Base-by-base conservation (phyloP, 1,140 invertebrate species). In the Microvelia longipes region DNA sequence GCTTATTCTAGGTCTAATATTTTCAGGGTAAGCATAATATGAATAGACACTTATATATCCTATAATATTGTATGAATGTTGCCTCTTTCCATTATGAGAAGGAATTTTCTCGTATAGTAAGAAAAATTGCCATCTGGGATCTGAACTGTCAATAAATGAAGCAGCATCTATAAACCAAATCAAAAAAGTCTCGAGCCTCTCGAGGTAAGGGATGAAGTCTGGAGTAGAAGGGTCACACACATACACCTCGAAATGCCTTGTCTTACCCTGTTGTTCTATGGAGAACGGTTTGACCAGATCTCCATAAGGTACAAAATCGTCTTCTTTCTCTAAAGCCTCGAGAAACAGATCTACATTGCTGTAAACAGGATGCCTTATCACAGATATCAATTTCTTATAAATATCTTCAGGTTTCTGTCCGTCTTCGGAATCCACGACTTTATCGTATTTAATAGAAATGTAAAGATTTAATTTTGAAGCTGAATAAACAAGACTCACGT, bases 151-250 rank as follows among this genome's bases (percentile, higher is more conserved):
- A 75, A 98, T 92, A 77, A 90, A 97, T 65, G 87, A 90, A 14
- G 90, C 90, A 2, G 92, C 94, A 84, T 98, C 96, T 75, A 98
- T 92, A 77, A 90, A 98, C 90, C 93, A 98, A 68, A 98, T 79
- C 14, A 98, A 81, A 77, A 98, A 95, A 2, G 92, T 94, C 81
- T 97, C 93, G 70, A 98, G 81, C 70, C 90, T 84, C 73, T 87
- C 80, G 77, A 96, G 92, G 78, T 90, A 97, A 19, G 87, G 83
- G 28, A 84, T 77, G 76, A 96, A 97, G 15, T 88, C 86, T 26
- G 61, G 61, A 13, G 68, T 68, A 64, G 15, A 2, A 25, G 62
- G 62, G 25, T 64, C 62, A 25, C 62, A 64, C 11, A 64, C 11
- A 25, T 64, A 64, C 2, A 64, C 62, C 25, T 64, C 62, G 25